These are phyloP conservation scores for Cosmia trapezina DNA, from an alignment of 2,888 invertebrate species.

Conservation along the genomic window DNA sequence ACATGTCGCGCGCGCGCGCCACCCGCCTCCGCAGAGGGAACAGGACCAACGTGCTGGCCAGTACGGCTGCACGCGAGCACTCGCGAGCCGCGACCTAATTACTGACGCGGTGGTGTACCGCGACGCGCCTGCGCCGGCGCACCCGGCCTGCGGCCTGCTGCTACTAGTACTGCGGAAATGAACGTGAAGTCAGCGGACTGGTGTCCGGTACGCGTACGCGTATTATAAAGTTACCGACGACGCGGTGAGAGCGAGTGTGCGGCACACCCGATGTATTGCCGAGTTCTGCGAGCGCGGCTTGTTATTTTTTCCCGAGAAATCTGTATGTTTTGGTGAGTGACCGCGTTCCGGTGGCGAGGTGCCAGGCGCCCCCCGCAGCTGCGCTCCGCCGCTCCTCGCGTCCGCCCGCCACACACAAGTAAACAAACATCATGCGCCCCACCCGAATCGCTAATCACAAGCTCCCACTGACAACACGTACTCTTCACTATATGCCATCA, in stretches of 20 bases:
- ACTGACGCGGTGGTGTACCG: not conserved
- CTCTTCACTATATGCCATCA: not conserved
- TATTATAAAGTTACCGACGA: constrained; percentile 8
- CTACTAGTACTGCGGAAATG: constrained; percentile 11
- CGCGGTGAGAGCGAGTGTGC: constrained; percentile 61
- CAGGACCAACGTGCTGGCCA: constrained; percentile 16
- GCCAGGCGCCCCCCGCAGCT: constrained; percentile 71
- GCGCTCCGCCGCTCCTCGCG: constrained; percentile 54
- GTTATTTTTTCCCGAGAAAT: constrained; percentile 82
- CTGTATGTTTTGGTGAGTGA: constrained; percentile 83
- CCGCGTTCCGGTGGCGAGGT: constrained; percentile 81
- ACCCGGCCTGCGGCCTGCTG: not conserved
- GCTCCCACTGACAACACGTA: not conserved
- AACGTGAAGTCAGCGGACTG: constrained; percentile 13
- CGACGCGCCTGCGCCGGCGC: not conserved
- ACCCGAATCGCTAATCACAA: constrained; percentile 7
- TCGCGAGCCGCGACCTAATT: constrained; percentile 51
- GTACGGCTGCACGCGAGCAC: constrained; percentile 22
- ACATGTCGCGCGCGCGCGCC: constrained; percentile 11
- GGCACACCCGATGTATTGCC: constrained; percentile 88
- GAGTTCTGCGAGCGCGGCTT: constrained; percentile 89
- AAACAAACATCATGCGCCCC: constrained; percentile 58
- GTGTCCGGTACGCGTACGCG: constrained; percentile 4
- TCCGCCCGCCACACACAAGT: constrained; percentile 38
- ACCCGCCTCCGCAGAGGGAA: not conserved